Evolutionary conservation across 2,797 vertebrate genomes (phyloP), one percentile per base, ranked within the genome.

Genomic region (Tinamus major): DNA sequence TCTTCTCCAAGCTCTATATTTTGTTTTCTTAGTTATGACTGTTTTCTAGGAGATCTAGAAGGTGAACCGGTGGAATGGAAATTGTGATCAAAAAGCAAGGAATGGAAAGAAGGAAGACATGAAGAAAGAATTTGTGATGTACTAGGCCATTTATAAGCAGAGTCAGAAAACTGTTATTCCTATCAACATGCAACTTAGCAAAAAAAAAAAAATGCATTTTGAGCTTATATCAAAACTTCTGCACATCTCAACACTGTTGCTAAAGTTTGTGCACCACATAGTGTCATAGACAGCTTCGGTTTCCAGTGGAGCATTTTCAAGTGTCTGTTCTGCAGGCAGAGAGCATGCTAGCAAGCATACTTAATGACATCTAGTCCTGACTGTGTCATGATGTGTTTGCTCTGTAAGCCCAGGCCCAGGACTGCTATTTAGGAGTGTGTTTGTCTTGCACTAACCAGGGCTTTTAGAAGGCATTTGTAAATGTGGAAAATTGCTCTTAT

Each of bases 81-180:
- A 13, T 13, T n/a, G 23, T 17, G 48, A 83, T 58, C 44, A 65
- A 49, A 55, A 85, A 78, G 12, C 13, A 81, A 87, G 49, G 41
- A 21, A 49, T 72, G 35, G 9, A 26, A 55, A 35, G 37, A 46
- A 80, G 23, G 14, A 83, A 69, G n/a, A 27, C 2, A 29, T 64
- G 49, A 63, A 62, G 23, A 14, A 91, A 68, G n/a, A 15, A 14
- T 59, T 59, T 39, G 15, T 29, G 20, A 61, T n/a, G 29, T 69
- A 18, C 8, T 69, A 33, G 46, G 27, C 15, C 0, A 0, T 24
- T 2, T n/a, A 5, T 24, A 48, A 80, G 35, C 10, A 49, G 24
- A 58, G 62, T 4, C 26, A 59, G n/a, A 41, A 59, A 76, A 39
- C 10, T n/a, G 31, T 35, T 58, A 88, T 29, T 91, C n/a, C 27